A percentile compares a stretch with the other conserved stretches of the same genome.
Conservation (phyloP, 2,797 vertebrate species). For the Cynodonichthys magdalenae region DNA sequence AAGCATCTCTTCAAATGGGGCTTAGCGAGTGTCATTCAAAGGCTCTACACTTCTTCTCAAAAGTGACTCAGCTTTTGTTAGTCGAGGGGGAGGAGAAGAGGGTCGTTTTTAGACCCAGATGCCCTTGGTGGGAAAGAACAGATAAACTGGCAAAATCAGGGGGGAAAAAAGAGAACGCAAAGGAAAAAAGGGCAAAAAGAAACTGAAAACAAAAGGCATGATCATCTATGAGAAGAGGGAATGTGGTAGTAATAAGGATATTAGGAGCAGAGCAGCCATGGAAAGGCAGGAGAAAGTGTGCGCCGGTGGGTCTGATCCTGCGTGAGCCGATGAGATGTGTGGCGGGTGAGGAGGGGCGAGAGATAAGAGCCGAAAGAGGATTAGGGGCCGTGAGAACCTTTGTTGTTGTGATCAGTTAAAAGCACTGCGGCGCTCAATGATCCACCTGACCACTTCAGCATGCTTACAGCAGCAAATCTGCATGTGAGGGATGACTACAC, state of each 20-base stretch:
- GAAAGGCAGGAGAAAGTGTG: constrained; percentile 72
- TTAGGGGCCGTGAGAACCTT: constrained; percentile 77
- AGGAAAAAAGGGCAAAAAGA: not conserved
- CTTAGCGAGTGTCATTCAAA: constrained; percentile 68
- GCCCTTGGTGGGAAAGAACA: constrained; percentile 57
- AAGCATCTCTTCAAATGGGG: constrained; percentile 66
- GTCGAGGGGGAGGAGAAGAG: constrained; percentile 50
- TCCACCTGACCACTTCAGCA: constrained; percentile 71
- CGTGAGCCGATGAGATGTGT: constrained; percentile 72
- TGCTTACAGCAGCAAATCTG: constrained; percentile 58
- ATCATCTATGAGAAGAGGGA: constrained; percentile 53
- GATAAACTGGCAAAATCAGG: constrained; percentile 38
- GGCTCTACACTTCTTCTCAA: constrained; percentile 68
- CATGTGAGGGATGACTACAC: constrained; percentile 38
- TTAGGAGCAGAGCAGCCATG: constrained; percentile 43
- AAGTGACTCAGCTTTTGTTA: constrained; percentile 73
- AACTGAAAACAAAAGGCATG: not conserved
- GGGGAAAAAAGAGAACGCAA: constrained; percentile 10
- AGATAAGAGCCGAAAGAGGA: constrained; percentile 78
- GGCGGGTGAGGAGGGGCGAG: constrained; percentile 65
- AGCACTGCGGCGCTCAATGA: constrained; percentile 61
- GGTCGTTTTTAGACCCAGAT: constrained; percentile 55
- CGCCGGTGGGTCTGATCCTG: constrained; percentile 62
- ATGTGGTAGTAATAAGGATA: constrained; percentile 57
- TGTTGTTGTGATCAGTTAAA: constrained; percentile 80